Conservation (phyloP, 1,140 invertebrate species). For the Lordiphosa collinella region DNA sequence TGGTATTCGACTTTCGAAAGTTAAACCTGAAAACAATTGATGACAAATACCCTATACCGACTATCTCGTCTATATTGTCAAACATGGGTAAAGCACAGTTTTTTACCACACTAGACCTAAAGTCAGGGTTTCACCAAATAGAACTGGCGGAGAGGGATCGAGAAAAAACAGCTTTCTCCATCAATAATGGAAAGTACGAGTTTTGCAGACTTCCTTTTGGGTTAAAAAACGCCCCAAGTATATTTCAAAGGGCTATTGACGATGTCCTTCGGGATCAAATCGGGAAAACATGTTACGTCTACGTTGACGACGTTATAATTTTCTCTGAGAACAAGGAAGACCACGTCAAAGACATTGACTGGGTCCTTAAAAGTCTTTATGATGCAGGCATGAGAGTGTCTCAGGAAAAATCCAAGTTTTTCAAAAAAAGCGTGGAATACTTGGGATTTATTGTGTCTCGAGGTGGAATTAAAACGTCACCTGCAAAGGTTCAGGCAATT, state of each 20-base stretch:
- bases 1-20: conserved; percentile 13
- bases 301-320: conserved; percentile 7
- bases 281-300: not conserved
- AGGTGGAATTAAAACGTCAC: conserved; percentile 2
- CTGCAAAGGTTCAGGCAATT: too few relatives aligned
- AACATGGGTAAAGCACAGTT: conserved; percentile 3
- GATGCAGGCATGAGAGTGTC: conserved; percentile 7
- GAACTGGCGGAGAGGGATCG: conserved; percentile 1
- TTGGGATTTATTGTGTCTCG: conserved; percentile 6
- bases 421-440: conserved; percentile 17
- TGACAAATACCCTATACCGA: conserved; percentile 7
- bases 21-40: too few relatives aligned
- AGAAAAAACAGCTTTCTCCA: conserved; percentile 2
- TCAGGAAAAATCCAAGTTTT: conserved; percentile 13
- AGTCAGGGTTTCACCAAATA: conserved; percentile 1
- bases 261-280: conserved; percentile 1
- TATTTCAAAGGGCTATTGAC: conserved; percentile 17
- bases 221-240: conserved; percentile 3
- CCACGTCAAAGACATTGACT: too few relatives aligned
- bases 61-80: conserved; percentile 7
- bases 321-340: conserved; percentile 1
- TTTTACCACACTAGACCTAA: not conserved
- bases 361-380: not conserved
- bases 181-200: not conserved
- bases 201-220: not conserved